Evolutionary conservation across 2,113 vertebrate genomes (phyloP).

Genomic region (Chrysemys picta): DNA sequence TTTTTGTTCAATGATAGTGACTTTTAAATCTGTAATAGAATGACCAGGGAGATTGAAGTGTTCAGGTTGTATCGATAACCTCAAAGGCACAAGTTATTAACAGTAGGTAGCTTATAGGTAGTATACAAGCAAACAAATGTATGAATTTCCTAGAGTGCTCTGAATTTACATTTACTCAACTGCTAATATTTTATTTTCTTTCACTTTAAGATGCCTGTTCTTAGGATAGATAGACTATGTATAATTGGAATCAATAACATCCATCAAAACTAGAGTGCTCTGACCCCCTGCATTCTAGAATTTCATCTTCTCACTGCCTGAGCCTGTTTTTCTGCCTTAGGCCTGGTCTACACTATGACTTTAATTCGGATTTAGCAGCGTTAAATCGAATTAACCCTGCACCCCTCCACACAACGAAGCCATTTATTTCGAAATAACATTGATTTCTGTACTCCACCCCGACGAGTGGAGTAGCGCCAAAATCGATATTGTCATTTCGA

Average conservation of each 20-base stretch:
- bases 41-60: no score
- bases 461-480: no score
- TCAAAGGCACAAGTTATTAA: neutral
- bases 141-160: neutral
- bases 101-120: neutral
- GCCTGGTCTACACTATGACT: no score
- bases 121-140: neutral
- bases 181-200: neutral
- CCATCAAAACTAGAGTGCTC: neutral
- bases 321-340: neutral
- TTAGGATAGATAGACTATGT: neutral
- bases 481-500: no score
- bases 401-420: no score
- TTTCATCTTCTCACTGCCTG: neutral
- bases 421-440: no score
- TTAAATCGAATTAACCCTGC: no score
- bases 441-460: no score
- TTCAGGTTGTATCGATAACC: neutral
- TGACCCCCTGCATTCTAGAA: neutral
- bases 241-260: neutral
- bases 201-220: neutral
- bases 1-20: no score
- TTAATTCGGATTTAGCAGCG: no score
- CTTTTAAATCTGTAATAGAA: no score
- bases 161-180: neutral